A percentile compares a stretch with the other conserved stretches of the same genome.
Evolutionary conservation across 1,140 invertebrate genomes (phyloP).

Genomic region (Paraescarpia echinospica): DNA sequence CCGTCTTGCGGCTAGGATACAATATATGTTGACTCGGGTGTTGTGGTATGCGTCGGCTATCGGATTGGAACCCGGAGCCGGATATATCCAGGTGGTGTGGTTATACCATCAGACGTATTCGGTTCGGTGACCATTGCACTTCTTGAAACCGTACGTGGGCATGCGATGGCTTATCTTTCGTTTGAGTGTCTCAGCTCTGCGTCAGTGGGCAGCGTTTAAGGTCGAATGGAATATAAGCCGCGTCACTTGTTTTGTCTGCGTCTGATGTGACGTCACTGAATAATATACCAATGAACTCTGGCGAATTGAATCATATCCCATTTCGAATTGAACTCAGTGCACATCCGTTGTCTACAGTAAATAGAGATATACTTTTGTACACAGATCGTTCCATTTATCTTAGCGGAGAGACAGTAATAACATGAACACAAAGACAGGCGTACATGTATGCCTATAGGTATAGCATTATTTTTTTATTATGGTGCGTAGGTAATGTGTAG

Average conservation of each 20-base stretch:
- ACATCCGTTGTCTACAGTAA: too few species aligned
- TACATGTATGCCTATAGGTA: too few species aligned
- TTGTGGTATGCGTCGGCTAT: not conserved
- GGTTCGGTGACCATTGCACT: not conserved
- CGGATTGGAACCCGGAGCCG: not conserved
- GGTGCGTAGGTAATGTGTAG: too few species aligned
- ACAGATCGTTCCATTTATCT: too few species aligned
- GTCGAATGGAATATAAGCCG: not conserved
- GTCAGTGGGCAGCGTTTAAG: not conserved
- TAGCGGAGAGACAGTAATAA: too few species aligned
- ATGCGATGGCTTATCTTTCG: not conserved
- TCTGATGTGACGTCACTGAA: not conserved
- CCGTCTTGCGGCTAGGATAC: too few species aligned
- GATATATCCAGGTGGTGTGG: not conserved
- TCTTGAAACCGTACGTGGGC: not conserved
- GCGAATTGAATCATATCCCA: too few species aligned
- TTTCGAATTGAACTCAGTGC: too few species aligned
- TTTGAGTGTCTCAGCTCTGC: not conserved
- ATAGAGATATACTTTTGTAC: too few species aligned
- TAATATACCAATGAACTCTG: not conserved
- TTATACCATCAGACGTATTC: not conserved
- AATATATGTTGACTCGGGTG: not conserved
- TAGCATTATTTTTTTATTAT: too few species aligned
- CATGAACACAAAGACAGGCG: too few species aligned
- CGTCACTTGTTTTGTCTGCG: not conserved